A percentile compares a stretch with the other conserved stretches of the same genome.
These are phyloP conservation scores for Apantesis nais DNA, from an alignment of 2,888 invertebrate genomes.

Conservation along the genomic window DNA sequence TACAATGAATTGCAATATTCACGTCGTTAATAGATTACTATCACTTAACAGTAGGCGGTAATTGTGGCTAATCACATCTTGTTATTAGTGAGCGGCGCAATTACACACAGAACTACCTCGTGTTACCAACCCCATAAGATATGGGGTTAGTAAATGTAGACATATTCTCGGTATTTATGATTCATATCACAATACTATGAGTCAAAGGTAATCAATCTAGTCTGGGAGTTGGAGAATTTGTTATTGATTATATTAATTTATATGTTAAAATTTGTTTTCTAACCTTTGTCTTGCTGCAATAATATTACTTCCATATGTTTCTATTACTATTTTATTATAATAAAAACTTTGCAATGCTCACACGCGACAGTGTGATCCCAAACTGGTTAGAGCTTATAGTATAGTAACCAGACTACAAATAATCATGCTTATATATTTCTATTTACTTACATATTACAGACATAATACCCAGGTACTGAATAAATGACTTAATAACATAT, in stretches of 20 bases:
- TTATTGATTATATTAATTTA: neutral
- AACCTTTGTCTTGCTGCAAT: no score
- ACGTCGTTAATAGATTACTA: conserved; percentile 21
- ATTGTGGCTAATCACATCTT: conserved; percentile 8
- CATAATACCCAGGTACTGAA: no score
- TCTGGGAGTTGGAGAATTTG: neutral
- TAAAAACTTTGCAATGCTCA: neutral
- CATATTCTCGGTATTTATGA: neutral
- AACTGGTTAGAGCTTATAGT: no score
- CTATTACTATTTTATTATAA: neutral
- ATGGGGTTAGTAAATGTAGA: no score
- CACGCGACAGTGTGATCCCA: neutral
- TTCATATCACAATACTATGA: neutral
- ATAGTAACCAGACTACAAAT: no score
- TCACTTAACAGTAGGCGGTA: conserved; percentile 1
- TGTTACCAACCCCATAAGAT: no score
- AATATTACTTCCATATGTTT: no score
- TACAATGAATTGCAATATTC: conserved; percentile 24
- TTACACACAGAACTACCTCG: neutral
- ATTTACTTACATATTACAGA: no score
- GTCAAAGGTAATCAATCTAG: neutral
- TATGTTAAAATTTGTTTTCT: neutral
- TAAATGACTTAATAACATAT: no score
- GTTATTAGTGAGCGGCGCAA: neutral
- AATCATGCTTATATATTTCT: no score